Base-by-base conservation (phyloP, 2,797 vertebrate species). In the Falco naumanni region DNA sequence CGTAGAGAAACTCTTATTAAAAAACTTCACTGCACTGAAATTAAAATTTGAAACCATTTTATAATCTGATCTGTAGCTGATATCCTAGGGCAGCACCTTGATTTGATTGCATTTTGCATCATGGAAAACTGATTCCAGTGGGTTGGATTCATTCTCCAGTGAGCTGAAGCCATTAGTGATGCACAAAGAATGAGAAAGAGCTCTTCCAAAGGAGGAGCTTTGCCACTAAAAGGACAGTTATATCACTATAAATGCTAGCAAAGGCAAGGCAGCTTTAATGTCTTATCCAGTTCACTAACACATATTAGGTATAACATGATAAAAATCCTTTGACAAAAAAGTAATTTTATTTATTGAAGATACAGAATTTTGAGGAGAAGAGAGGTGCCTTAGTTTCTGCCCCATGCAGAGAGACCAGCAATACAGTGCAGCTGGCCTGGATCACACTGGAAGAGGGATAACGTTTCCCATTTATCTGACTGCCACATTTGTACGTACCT, bases 31-130 rank as follows among this genome's bases (percentile, higher is more conserved):
- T 66, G 75, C 37, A 33, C 51, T 56, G 51, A 89, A 96, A 92
- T 90, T 90, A 92, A 95, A 80, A 94, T 90, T 57, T 81, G 86
- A 88, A 84, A 75, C 34, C 60, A 78, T 93, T 87, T 66, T 68
- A 17, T 78, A 93, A 90, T 79, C 86, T 84, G 22, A 82, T 90
- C 86, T 69, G n/a, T 82, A 57, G 65, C 63, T 79, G 70, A 68
- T 94, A 65, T 94, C 83, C 88, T 93, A 95, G 69, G 66, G 88
- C 80, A 80, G 29, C 76, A 56, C 51, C 86, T 93, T 87, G 74
- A 90, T 84, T 97, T 90, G 76, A 88, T 90, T 90, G 84, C 78
- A 78, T 80, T 95, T 95, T 88, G 45, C 71, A 72, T 90, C 77
- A 69, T 24, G 94, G 80, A 76, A 89, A 92, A 85, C 81, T 83